Conservation (phyloP, 2,113 vertebrate species). For the Pituophis catenifer region DNA sequence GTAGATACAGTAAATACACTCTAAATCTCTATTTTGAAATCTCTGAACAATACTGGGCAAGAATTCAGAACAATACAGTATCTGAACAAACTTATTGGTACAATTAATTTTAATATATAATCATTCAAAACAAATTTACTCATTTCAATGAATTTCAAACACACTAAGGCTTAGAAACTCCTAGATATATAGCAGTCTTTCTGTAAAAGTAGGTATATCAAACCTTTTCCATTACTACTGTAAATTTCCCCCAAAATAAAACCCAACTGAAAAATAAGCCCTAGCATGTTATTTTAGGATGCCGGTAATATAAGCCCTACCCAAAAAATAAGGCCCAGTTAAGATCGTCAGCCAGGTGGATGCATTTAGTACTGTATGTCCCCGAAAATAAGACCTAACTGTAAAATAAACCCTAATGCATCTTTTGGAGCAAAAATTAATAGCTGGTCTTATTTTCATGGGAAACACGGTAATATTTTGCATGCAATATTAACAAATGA, state of each 20-base stretch:
- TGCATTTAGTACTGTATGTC: no score
- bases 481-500: constrained; percentile 39
- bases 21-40: not conserved
- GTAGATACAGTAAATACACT: not conserved
- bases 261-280: no score
- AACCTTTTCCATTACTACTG: constrained; percentile 47
- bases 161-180: not conserved
- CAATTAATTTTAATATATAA: not conserved
- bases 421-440: no score
- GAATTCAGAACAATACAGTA: not conserved
- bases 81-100: not conserved
- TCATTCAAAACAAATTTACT: not conserved
- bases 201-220: constrained; percentile 49
- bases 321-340: no score
- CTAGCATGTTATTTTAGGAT: no score
- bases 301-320: no score
- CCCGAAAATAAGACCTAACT: no score
- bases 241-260: no score
- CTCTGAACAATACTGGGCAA: constrained; percentile 2
- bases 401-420: no score
- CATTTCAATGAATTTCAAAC: not conserved
- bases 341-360: no score
- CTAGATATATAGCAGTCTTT: constrained; percentile 1
- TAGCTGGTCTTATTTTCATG: no score
- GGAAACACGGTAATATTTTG: constrained; percentile 21